phyloP scores from a whole-genome alignment of 2,113 vertebrate genomes.

The Saccopteryx bilineata region DNA sequence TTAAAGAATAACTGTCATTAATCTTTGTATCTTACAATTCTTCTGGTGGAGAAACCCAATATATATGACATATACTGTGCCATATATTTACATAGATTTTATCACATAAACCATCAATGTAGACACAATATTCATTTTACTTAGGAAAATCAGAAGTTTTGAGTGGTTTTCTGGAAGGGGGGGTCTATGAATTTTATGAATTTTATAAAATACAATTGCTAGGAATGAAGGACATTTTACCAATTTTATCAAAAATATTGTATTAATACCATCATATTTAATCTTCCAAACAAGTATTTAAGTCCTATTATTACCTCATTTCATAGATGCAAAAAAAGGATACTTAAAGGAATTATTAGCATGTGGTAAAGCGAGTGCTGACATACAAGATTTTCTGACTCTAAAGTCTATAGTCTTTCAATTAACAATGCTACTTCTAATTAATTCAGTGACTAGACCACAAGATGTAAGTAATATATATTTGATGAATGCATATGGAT shows the following conservation, averaged over 20 bases:
- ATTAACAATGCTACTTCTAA: not conserved
- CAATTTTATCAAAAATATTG: not conserved
- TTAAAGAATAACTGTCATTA: not conserved
- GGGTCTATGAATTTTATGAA: not conserved
- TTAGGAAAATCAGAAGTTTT: conserved; percentile 9
- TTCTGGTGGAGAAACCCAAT: not conserved
- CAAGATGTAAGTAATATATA: conserved; percentile 41
- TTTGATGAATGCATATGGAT: not conserved
- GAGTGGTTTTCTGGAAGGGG: not conserved
- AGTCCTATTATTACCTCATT: not conserved
- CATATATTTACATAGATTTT: not conserved
- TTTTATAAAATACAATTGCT: conserved; percentile 28
- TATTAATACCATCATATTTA: conserved; percentile 11
- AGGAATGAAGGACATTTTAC: conserved; percentile 28
- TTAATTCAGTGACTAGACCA: conserved; percentile 42
- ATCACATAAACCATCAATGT: not conserved
- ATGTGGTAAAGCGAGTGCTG: not conserved
- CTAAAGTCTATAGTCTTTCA: conserved; percentile 45
- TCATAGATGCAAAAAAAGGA: conserved; percentile 15
- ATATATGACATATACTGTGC: not conserved
- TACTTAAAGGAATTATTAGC: conserved; percentile 47
- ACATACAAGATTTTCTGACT: conserved; percentile 39
- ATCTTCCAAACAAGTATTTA: conserved; percentile 34
- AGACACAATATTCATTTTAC: conserved; percentile 16
- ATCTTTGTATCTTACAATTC: not conserved